Evolutionary conservation across 1,140 invertebrate genomes (phyloP).

Genomic region (Temnothorax nylanderi): DNA sequence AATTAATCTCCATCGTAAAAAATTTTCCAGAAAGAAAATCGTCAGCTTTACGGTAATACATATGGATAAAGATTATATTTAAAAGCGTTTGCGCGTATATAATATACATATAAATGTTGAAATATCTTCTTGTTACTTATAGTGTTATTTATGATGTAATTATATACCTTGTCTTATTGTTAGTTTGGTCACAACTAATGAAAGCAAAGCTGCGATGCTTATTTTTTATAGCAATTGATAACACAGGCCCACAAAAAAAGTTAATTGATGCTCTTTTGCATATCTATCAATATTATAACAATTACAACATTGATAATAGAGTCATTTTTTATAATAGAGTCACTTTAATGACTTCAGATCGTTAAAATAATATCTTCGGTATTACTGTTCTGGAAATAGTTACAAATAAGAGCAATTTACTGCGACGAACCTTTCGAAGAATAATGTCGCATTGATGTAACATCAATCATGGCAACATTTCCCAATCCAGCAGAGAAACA

Average conservation of each 20-base stretch:
- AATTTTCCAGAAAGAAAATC: neutral
- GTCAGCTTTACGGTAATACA: neutral
- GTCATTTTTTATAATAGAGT: neutral
- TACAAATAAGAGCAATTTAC: neutral
- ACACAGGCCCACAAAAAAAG: no score
- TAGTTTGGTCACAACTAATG: neutral
- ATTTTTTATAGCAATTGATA: neutral
- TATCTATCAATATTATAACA: neutral
- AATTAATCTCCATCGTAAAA: constrained; percentile 16
- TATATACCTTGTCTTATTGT: neutral
- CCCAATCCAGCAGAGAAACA: no score
- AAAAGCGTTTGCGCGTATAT: neutral
- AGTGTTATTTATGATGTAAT: neutral
- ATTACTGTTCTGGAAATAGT: neutral
- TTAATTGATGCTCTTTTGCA: neutral
- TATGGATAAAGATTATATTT: neutral
- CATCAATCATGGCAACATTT: no score
- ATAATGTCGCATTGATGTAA: neutral
- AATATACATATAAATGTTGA: neutral
- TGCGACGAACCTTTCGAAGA: neutral
- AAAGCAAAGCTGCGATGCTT: neutral
- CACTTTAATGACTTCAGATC: neutral
- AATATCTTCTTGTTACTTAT: no score
- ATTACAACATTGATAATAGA: neutral
- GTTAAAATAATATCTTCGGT: neutral